Evolutionary conservation across 1,140 invertebrate species (phyloP), one percentile per base, ranked within the genome.

Genomic region (Papilio helenus): DNA sequence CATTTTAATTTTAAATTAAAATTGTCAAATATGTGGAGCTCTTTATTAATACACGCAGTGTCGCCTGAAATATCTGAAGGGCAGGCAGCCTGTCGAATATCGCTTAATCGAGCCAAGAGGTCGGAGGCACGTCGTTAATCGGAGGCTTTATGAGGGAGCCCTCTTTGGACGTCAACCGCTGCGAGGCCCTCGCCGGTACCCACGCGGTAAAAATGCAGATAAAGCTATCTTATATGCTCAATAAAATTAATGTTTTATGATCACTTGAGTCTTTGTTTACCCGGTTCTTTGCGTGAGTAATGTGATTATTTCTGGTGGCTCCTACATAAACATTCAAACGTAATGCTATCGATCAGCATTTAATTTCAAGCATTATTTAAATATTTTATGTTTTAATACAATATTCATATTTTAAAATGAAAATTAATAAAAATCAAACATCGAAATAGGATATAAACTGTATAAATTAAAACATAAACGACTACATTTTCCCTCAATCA

Each of bases 71-170:
- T 85, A 86, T 85, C 82, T 83, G 84, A 79, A 89, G 85, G 76
- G 84, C 83, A 88, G 87, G 85, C 88, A 89, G 55, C 18, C 44
- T 65, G 84, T 84, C 71, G 83, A 83, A 87, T 90, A 93, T 90
- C 86, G 88, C 90, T 93, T 93, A 92, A 93, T 93, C 90, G 90
- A 87, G 85, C 72, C 81, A 82, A 87, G 85, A 83, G 84, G 86
- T 79, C 82, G 85, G 88, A 89, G 90, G 86, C 88, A 85, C 81
- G 82, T 73, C 89, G 91, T 92, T 93, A 91, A 93, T 90, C 88
- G 88, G 85, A 91, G 87, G 85, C 88, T 93, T 92, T 92, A 92
- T 85, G 92, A 91, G 86, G 86, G 87, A 85, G 88, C 83, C 85
- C 83, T 77, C 76, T 77, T 77, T 49, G 76, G 55, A 61, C 72